Conservation (phyloP, 2,888 invertebrate species). For the Deilephila porcellus region DNA sequence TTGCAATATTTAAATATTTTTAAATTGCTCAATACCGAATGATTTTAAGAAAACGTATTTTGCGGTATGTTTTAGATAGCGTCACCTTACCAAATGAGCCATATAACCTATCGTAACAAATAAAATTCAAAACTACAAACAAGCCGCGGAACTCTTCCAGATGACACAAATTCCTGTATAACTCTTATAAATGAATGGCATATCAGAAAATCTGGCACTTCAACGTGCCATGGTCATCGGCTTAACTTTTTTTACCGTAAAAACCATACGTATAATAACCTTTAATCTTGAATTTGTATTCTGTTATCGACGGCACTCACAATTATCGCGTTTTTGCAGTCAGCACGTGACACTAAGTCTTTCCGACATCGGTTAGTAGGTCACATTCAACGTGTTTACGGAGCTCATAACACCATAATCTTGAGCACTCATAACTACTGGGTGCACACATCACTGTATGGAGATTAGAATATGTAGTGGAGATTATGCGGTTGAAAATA, state of each 20-base stretch:
- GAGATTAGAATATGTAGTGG: not conserved
- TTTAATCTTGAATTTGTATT: not conserved
- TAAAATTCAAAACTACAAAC: not conserved
- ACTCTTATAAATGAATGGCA: conserved; percentile 3
- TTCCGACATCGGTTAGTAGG: not conserved
- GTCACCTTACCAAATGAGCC: too few species aligned
- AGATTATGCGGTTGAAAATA: too few species aligned
- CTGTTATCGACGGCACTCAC: not conserved
- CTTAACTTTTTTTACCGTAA: conserved; percentile 5
- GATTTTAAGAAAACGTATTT: too few species aligned
- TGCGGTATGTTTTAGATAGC: too few species aligned
- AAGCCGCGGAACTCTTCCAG: not conserved
- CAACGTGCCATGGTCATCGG: not conserved
- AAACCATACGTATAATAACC: not conserved
- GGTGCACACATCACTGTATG: not conserved
- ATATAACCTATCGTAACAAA: too few species aligned
- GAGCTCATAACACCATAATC: conserved; percentile 1
- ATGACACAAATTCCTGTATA: not conserved
- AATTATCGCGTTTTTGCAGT: not conserved
- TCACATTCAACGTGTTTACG: not conserved
- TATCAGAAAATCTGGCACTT: not conserved
- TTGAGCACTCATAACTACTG: not conserved
- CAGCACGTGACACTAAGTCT: conserved; percentile 1
- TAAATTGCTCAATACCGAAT: too few species aligned
- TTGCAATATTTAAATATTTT: too few species aligned